phyloP scores from a whole-genome alignment of 2,888 invertebrate species.

The Acronicta aceris region DNA sequence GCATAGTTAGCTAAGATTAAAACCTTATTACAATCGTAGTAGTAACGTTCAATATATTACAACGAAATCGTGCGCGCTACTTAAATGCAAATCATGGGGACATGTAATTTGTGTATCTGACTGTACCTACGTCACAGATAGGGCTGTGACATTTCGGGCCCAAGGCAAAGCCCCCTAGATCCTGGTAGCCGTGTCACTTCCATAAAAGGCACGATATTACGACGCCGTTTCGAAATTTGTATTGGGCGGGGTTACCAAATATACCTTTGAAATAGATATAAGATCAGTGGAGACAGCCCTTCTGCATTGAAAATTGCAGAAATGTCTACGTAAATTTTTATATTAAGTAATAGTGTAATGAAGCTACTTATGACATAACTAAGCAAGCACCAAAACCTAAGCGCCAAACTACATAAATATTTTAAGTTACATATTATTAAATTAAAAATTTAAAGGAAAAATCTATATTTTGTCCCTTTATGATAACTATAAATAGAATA shows the following conservation, averaged over 20 bases:
- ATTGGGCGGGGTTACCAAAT: slow-evolving; percentile 12
- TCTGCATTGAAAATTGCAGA: slow-evolving; percentile 15
- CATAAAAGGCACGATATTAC: slow-evolving; percentile 39
- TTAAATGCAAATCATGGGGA: slow-evolving; percentile 36
- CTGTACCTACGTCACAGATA: slow-evolving; percentile 35
- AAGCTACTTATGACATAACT: too few relatives aligned
- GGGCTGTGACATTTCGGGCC: slow-evolving; percentile 45
- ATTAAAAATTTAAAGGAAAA: too few relatives aligned
- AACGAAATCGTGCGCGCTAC: slow-evolving; percentile 35
- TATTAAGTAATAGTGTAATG: too few relatives aligned
- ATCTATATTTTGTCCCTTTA: too few relatives aligned
- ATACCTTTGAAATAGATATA: not conserved
- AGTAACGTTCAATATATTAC: slow-evolving; percentile 5
- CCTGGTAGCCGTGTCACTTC: slow-evolving; percentile 31
- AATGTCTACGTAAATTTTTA: too few relatives aligned
- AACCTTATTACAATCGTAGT: too few relatives aligned
- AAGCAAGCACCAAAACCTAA: too few relatives aligned
- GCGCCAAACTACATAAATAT: too few relatives aligned
- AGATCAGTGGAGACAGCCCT: slow-evolving; percentile 15
- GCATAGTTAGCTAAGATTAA: too few relatives aligned
- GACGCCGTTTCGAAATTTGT: slow-evolving; percentile 47
- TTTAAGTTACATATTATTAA: too few relatives aligned
- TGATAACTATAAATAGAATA: too few relatives aligned
- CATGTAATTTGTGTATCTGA: slow-evolving; percentile 15
- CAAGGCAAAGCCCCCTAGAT: slow-evolving; percentile 48